Conservation (phyloP, 1,140 invertebrate genomes). For the Aphelenchoides avenae region DNA sequence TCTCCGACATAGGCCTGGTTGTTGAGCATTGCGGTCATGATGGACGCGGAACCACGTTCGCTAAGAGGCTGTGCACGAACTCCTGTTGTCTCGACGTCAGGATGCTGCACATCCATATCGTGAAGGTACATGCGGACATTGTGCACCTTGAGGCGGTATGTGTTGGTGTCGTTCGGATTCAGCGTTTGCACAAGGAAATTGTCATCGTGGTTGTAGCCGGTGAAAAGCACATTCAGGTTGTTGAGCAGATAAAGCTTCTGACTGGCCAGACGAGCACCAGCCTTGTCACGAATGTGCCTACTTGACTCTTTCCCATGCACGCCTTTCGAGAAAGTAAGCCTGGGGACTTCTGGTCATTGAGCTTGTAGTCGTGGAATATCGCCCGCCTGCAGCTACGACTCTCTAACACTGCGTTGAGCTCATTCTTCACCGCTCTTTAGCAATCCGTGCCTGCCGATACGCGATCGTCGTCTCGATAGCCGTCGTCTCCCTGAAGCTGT, state of each 20-base stretch:
- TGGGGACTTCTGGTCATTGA: background rate
- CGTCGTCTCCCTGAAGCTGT: too few relatives aligned
- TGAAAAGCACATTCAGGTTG: conserved; percentile 20
- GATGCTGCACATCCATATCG: conserved; percentile 12
- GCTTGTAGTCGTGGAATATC: conserved; percentile 7
- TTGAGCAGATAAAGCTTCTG: conserved; percentile 26
- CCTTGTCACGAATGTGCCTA: conserved; percentile 11
- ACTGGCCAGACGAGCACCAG: conserved; percentile 29
- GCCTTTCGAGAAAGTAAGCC: conserved; percentile 9
- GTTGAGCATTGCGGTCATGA: conserved; percentile 9
- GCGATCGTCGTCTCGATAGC: too few relatives aligned
- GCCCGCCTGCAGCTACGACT: background rate
- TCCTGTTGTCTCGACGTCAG: background rate
- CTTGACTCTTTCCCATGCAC: background rate
- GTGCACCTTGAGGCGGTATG: conserved; percentile 6
- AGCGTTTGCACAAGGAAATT: conserved; percentile 17
- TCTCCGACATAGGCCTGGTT: conserved; percentile 10
- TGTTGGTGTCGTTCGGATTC: background rate
- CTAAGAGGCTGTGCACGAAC: conserved; percentile 8
- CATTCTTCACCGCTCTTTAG: too few relatives aligned
- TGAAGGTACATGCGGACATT: conserved; percentile 19
- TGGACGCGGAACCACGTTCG: conserved; percentile 12
- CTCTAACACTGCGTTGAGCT: conserved; percentile 13
- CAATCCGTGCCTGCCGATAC: too few relatives aligned
- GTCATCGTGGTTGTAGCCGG: conserved; percentile 16